These are phyloP conservation scores for Macrophya alboannulata DNA, from an alignment of 2,888 invertebrate genomes.

Conservation along the genomic window DNA sequence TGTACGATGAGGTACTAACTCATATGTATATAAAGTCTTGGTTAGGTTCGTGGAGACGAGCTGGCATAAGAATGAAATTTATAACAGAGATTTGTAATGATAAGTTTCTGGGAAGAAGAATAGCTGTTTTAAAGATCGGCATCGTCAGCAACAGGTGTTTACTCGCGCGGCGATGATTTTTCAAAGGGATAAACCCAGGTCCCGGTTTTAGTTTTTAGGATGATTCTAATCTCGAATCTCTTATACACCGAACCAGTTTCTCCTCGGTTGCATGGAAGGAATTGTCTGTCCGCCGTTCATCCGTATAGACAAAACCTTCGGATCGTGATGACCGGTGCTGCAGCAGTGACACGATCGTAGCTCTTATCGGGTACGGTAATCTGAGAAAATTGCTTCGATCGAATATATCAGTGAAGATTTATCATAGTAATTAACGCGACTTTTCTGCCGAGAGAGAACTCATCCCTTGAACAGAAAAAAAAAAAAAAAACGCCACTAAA, in stretches of 20 bases:
- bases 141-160: conserved; percentile 39
- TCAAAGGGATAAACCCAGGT: conserved; percentile 21
- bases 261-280: neutral
- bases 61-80: conserved; percentile 27
- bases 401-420: neutral
- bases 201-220: conserved; percentile 44
- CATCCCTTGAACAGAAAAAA: neutral
- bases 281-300: conserved; percentile 19
- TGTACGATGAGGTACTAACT: neutral
- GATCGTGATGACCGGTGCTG: neutral
- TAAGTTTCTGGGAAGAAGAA: conserved; percentile 21
- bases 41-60: neutral
- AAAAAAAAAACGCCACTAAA: too few species aligned
- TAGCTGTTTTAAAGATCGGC: conserved; percentile 3
- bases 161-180: conserved; percentile 37
- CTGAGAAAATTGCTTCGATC: neutral
- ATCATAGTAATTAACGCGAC: conserved; percentile 18
- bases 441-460: neutral
- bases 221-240: conserved; percentile 40
- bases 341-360: conserved; percentile 17
- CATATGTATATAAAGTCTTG: neutral
- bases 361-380: neutral
- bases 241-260: conserved; percentile 42
- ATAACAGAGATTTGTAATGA: conserved; percentile 36
- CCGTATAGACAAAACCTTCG: conserved; percentile 8